phyloP scores from a whole-genome alignment of 2,113 vertebrate genomes.

The Silurus asotus region DNA sequence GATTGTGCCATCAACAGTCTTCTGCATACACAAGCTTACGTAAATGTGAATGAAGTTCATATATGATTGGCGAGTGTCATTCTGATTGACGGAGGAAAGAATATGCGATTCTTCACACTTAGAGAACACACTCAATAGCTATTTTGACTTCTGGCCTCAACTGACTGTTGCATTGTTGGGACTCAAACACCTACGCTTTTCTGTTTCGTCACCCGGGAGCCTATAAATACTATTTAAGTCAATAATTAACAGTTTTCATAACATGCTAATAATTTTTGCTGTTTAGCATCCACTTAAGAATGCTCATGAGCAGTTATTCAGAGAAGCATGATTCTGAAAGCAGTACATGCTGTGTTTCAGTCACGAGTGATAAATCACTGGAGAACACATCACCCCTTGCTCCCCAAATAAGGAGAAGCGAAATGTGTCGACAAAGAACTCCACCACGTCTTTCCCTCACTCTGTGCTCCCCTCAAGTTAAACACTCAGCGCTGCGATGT shows the following conservation, averaged over 20 bases:
- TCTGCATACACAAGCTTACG: neutral
- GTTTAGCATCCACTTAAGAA: neutral
- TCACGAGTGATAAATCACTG: slow-evolving; percentile 25
- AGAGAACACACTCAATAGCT: neutral
- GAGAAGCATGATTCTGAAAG: slow-evolving; percentile 9
- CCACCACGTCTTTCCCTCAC: slow-evolving; percentile 15
- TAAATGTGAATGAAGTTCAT: neutral
- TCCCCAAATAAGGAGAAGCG: slow-evolving; percentile 41
- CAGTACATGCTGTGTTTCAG: slow-evolving; percentile 18
- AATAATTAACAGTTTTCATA: neutral
- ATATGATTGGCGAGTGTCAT: neutral
- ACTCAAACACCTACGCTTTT: neutral
- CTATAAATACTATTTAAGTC: neutral
- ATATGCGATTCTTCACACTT: neutral
- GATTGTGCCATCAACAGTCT: neutral
- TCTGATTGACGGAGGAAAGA: neutral
- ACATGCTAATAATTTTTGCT: neutral
- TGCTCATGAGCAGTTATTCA: slow-evolving; percentile 6
- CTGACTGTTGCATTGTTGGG: neutral
- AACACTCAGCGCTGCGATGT: slow-evolving; percentile 27
- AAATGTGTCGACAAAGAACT: slow-evolving; percentile 40
- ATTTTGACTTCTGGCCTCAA: neutral
- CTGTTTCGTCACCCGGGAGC: neutral
- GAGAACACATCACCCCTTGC: slow-evolving; percentile 32
- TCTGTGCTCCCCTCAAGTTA: slow-evolving; percentile 10